Conservation (phyloP, 1,140 invertebrate species). For the Pseudomyrmex cubaensis region DNA sequence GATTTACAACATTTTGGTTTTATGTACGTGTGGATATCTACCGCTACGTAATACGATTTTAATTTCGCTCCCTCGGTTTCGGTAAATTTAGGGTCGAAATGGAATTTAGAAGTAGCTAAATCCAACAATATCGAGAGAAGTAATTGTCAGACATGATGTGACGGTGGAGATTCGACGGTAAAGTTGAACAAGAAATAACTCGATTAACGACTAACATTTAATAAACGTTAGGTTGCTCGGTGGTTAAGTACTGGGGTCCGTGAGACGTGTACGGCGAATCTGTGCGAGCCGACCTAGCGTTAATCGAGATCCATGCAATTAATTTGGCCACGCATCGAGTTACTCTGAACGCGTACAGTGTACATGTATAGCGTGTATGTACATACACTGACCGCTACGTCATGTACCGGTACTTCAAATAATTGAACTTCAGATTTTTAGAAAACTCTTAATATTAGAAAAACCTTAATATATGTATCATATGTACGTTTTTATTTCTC, state of each 20-base stretch:
- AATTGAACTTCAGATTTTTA: neutral
- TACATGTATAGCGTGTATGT: neutral
- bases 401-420: neutral
- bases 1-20: no score
- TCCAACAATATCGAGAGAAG: neutral
- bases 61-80: neutral
- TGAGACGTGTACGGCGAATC: slow-evolving; percentile 64
- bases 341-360: neutral
- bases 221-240: neutral
- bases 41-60: neutral
- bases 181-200: slow-evolving; percentile 8
- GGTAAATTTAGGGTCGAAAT: neutral
- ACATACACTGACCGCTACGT: neutral
- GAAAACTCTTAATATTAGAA: neutral
- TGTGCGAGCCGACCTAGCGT: slow-evolving; percentile 40
- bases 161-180: neutral
- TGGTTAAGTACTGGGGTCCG: neutral
- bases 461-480: neutral
- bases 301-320: slow-evolving; percentile 73
- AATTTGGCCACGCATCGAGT: slow-evolving; percentile 67
- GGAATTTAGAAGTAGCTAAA: neutral
- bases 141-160: neutral
- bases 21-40: neutral
- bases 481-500: no score
- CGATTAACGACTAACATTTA: slow-evolving; percentile 17